Evolutionary conservation across 2,888 invertebrate species (phyloP), one percentile per base, ranked within the genome.

Genomic region (Homarus gammarus): DNA sequence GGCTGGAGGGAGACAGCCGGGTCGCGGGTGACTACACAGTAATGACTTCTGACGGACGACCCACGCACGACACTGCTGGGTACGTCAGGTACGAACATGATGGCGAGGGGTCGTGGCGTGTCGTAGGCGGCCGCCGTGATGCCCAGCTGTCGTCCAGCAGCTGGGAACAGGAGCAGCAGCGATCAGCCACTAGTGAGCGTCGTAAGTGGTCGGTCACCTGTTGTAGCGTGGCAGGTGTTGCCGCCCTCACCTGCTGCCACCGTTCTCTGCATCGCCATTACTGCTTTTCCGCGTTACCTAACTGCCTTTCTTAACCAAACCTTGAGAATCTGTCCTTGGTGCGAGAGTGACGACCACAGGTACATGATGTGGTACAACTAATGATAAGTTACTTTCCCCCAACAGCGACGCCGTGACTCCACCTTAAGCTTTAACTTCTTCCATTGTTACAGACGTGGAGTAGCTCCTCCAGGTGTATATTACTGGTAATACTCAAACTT

Each of bases 91-190:
- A 82, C 64, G 82, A 61, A 38, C 82, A 70, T 31, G 83, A 83
- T 83, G 83, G 83, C 64, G 83, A 83, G 44, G 83, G 83, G 70
- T 83, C 83, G 36, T 70, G 83, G 83, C 83, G 83, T 68, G 83
- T 70, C 40, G 38, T 83, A 22, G 83, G 83, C 44, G 83, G 70
- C 49, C 64, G 40, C 31, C 44, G 61, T 31, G 83, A 83, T 68
- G 44, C 44, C 70, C 70, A 83, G 33, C n/a, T 68, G 83, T 40
- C 70, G 22, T 70, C 70, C 44, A 44, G 68, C 83, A 83, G 49
- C 83, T 70, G n/a, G 83, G 83, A 83, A 31, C 82, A 68, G 61
- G 40, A 70, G 44, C 83, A 83, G 70, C 83, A 83, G 83, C 56
- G 36, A 33, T 31, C 83, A 27, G 68, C 64, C 22, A n/a, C n/a